Base-by-base conservation (phyloP, 1,140 invertebrate genomes). In the Dermatophagoides farinae region DNA sequence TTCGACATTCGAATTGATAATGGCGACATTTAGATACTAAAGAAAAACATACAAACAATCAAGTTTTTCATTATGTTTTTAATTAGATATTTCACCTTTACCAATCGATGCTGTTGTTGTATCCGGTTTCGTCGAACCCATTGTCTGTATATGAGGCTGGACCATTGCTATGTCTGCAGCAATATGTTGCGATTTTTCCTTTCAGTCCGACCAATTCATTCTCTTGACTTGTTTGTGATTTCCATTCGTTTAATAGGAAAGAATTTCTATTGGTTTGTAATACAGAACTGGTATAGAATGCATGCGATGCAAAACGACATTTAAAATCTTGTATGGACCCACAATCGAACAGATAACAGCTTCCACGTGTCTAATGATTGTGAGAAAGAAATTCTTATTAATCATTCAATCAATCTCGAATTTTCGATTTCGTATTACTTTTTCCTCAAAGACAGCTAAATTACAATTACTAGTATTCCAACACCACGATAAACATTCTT, bases 281-380 rank as follows among this genome's bases (percentile, higher is more conserved):
- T 47, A 89, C 79, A 37, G 84, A 86, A 69, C 85, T 89, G n/a
- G 83, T 87, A 71, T 90, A 93, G 71, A 86, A 86, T 11, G 78
- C 78, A 71, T 93, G 88, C 44, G 78, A 77, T 1, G 86, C 89
- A 68, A 93, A 93, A 75, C 88, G 88, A 74, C 88, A 93, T 67
- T 85, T 84, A 71, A 90, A 90, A 70, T 89, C 83, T 68, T 86
- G 82, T 0, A 83, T 79, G 22, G 83, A 78, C 0, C 88, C 88
- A 71, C 88, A 93, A 71, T 88, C 82, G 71, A 93, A 93, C 31
- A 92, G 73, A 69, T 91, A 93, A 71, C 88, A 93, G 67, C 85
- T 87, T 60, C 85, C 85, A 5, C 82, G 79, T 65, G 78, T 83
- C 85, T 88, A 67, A 20, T 75, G 76, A 64, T 39, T 40, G 18